Conservation (phyloP, 2,113 vertebrate species). For the Gasterosteus aculeatus region DNA sequence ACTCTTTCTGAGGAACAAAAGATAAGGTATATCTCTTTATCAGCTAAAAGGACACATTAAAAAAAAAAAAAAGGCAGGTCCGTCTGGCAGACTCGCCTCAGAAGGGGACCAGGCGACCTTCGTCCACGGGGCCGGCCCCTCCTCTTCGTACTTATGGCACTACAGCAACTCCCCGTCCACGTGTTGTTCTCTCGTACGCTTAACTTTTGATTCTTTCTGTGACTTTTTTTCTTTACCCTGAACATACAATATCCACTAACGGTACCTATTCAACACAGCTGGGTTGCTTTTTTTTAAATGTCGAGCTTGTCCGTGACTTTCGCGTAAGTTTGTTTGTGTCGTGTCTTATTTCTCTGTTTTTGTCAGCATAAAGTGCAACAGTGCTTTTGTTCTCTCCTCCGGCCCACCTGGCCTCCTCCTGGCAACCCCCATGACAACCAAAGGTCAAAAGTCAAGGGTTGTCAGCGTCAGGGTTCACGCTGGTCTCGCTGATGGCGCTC, state of each 20-base stretch:
- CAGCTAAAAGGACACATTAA: constrained; percentile 66
- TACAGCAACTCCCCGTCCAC: constrained; percentile 75
- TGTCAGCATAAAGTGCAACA: constrained; percentile 98
- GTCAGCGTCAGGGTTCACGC: constrained; percentile 64
- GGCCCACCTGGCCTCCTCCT: constrained; percentile 39
- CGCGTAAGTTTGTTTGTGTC: constrained; percentile 48
- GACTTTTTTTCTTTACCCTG: constrained; percentile 66
- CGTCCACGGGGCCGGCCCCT: constrained; percentile 62
- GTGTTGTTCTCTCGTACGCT: constrained; percentile 41
- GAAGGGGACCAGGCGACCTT: constrained; percentile 62
- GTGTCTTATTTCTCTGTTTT: constrained; percentile 64
- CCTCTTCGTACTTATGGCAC: constrained; percentile 81
- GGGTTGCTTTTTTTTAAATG: constrained; percentile 63
- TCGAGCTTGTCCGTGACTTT: constrained; percentile 63
- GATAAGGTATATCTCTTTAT: constrained; percentile 71
- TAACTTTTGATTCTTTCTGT: constrained; percentile 36
- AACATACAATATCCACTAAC: constrained; percentile 67
- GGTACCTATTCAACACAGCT: constrained; percentile 75
- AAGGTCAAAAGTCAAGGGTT: constrained; percentile 59
- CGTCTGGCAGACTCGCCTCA: constrained; percentile 68
- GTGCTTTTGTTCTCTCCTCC: constrained; percentile 91
- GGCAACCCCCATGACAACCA: constrained; percentile 50
- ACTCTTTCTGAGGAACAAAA: constrained; percentile 73
- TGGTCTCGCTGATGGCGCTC: constrained; percentile 70
- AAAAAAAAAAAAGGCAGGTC: constrained; percentile 65